Conservation (phyloP, 2,113 vertebrate genomes). For the Sceloporus undulatus region DNA sequence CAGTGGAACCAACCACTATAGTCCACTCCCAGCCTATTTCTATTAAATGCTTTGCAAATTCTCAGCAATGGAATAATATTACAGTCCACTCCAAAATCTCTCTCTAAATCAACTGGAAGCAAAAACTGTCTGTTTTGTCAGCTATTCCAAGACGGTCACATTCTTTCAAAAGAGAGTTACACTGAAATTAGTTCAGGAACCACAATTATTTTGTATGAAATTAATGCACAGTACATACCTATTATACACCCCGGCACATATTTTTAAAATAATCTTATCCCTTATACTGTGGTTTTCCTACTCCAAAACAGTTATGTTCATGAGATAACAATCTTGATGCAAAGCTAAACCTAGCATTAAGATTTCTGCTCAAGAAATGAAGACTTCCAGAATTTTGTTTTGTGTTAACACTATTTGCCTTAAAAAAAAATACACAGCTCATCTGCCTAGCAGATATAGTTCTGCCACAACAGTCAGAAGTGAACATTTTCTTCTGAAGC, state of each 20-base stretch:
- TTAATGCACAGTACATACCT: not conserved
- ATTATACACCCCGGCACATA: not conserved
- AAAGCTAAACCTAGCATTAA: not conserved
- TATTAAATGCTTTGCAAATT: not conserved
- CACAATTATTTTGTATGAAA: not conserved
- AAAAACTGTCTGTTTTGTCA: not conserved
- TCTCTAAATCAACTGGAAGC: not conserved
- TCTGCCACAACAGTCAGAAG: not conserved
- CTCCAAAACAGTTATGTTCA: not conserved
- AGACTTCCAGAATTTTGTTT: not conserved
- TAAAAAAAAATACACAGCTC: not conserved
- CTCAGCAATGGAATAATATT: slow-evolving; percentile 3
- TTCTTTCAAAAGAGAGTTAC: not conserved
- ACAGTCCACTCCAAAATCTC: not conserved
- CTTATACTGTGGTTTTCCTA: not conserved
- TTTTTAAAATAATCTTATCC: not conserved
- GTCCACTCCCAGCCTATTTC: no score
- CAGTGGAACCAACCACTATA: no score
- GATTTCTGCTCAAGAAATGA: no score
- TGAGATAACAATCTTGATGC: not conserved
- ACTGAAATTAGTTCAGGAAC: not conserved
- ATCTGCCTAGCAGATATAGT: not conserved
- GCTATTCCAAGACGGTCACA: not conserved
- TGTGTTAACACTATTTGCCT: not conserved
- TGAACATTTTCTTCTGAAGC: not conserved